Evolutionary conservation across 2,113 vertebrate species (phyloP), one percentile per base, ranked within the genome.

Genomic region (Oreochromis niloticus): DNA sequence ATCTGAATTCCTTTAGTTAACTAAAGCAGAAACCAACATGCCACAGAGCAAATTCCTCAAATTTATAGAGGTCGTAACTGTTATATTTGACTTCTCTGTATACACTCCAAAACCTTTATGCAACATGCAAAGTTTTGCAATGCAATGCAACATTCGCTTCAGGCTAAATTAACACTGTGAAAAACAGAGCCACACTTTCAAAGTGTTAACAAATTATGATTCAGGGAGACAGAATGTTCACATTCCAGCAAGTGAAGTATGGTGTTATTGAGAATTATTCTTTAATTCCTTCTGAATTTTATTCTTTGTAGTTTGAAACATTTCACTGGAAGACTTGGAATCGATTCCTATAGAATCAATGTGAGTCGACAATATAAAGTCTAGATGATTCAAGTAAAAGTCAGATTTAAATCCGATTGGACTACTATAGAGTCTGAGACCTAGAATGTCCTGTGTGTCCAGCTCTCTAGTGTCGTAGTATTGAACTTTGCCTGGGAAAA

Each of bases 31-130:
- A 91, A 89, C 87, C 92, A 87, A 68, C 3, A 30, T 3, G 13
- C 90, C 91, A 79, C 89, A 89, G 56, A 89, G 84, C 56, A 82
- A 89, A 94, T 93, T 95, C 94, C 94, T 92, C 36, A 80, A 9
- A 84, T 88, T 94, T 90, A 93, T 80, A 82, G 92, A 85, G 41
- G 86, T 80, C 89, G 75, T 93, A 90, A 90, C 57, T 55, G 81
- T 86, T 93, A 93, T 89, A 91, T 91, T 84, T 13, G 83, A 85
- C 92, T 14, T 39, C 19, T 80, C 85, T 87, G 59, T 80, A 84
- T 91, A 85, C 84, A 88, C 59, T 56, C 52, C 48, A 46, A 54
- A 84, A 71, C 36, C 34, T 16, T 88, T 78, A 71, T 63, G 55
- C 43, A 90, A 89, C 84, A 73, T 59, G 34, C 22, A 78, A 71